Percentiles rank a stretch among this genome's conserved stretches.
These are phyloP conservation scores for Mesitornis unicolor DNA, from an alignment of 2,113 vertebrate genomes.

Conservation along the genomic window DNA sequence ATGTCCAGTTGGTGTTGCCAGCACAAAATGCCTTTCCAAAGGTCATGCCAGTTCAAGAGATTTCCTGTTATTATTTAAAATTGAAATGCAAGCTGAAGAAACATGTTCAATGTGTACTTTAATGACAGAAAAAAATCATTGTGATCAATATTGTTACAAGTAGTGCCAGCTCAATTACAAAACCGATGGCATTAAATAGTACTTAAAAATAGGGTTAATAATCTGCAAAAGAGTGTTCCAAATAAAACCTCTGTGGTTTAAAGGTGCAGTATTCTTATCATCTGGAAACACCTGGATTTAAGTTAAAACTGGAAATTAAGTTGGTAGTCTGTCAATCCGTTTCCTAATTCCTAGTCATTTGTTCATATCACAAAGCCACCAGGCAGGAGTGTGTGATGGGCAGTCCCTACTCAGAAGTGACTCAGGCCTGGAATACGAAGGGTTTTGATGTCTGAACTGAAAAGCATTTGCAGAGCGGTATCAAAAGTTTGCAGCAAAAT, in stretches of 20 bases:
- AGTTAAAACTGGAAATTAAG: conserved; percentile 11
- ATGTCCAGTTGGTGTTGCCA: neutral
- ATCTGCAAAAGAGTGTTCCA: neutral
- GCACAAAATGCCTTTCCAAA: neutral
- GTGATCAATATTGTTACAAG: neutral
- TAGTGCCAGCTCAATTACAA: neutral
- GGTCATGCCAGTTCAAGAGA: neutral
- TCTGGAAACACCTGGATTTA: conserved; percentile 36
- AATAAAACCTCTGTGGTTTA: neutral
- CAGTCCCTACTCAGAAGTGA: neutral
- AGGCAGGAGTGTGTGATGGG: neutral
- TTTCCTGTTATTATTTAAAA: neutral
- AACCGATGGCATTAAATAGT: neutral
- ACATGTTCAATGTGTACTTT: neutral
- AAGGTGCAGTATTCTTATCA: conserved; percentile 14
- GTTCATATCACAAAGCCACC: conserved; percentile 35
- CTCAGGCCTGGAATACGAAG: conserved; percentile 7
- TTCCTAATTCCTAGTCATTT: conserved; percentile 26
- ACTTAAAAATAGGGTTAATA: neutral
- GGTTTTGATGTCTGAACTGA: conserved; percentile 29
- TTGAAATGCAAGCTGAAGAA: neutral
- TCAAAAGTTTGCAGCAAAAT: conserved; percentile 28
- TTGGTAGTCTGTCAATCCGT: conserved; percentile 1
- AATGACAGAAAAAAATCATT: neutral
- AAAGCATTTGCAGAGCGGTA: neutral